These are phyloP conservation scores for Saguinus midas DNA, from an alignment of 2,113 vertebrate species.

Conservation along the genomic window DNA sequence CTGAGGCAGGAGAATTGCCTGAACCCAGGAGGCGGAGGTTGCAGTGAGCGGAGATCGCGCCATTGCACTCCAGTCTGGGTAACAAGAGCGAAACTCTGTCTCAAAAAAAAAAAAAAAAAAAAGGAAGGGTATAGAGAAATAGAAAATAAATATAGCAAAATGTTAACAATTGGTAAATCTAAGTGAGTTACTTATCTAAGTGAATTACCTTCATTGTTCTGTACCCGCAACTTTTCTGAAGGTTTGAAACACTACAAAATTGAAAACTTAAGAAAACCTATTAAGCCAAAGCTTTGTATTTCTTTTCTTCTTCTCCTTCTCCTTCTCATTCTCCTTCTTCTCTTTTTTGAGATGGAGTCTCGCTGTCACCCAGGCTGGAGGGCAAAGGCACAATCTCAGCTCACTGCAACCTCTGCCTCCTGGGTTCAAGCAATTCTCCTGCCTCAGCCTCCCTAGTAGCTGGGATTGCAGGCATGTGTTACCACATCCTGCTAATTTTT, in stretches of 20 bases:
- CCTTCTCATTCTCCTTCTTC: too few relatives aligned
- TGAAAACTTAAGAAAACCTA: not conserved
- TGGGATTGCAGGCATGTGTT: not conserved
- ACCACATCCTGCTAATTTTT: not conserved
- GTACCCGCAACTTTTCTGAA: not conserved
- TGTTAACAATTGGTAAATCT: constrained; percentile 12
- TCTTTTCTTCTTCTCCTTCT: not conserved
- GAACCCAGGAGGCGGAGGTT: too few relatives aligned
- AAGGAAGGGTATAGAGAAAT: not conserved
- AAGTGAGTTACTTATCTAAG: not conserved
- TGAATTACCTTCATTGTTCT: not conserved
- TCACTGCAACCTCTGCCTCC: not conserved
- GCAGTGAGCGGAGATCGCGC: too few relatives aligned
- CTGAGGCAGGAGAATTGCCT: too few relatives aligned
- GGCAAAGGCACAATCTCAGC: not conserved
- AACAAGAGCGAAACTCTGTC: too few relatives aligned
- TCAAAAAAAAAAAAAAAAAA: too few relatives aligned
- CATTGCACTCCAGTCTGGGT: too few relatives aligned
- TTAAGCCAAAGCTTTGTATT: not conserved
- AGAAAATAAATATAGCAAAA: not conserved
- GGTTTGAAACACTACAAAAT: constrained; percentile 27
- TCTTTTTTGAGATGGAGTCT: not conserved
- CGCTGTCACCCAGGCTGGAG: not conserved
- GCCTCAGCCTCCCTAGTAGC: not conserved
- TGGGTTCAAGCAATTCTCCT: not conserved